Evolutionary conservation across 1,140 invertebrate species (phyloP).

Genomic region (Oncopodura yosiiana): DNA sequence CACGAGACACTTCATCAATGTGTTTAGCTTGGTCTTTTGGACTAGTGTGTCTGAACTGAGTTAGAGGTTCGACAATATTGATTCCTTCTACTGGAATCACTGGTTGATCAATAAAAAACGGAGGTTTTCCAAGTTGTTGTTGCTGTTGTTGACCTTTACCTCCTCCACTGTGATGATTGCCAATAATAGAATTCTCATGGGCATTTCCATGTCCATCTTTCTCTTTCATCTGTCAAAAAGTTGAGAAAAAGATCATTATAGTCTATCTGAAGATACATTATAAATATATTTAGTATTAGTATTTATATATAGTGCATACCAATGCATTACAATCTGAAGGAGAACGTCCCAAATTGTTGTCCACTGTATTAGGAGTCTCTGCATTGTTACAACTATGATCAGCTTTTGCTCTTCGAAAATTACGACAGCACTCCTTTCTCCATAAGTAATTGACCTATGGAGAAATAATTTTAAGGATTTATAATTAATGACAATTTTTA

Average conservation of each 20-base stretch:
- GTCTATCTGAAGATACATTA: background rate
- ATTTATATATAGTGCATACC: background rate
- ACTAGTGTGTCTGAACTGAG: slow-evolving; percentile 11
- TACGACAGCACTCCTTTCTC: slow-evolving; percentile 26
- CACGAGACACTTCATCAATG: slow-evolving; percentile 44
- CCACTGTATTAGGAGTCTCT: background rate
- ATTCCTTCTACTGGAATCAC: slow-evolving; percentile 18
- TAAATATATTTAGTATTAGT: background rate
- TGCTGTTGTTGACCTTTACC: background rate
- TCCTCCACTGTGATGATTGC: background rate
- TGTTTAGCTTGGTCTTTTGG: slow-evolving; percentile 18
- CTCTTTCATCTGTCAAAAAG: slow-evolving; percentile 1
- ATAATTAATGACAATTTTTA: no score
- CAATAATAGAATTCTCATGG: slow-evolving; percentile 4
- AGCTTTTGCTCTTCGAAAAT: slow-evolving; percentile 7
- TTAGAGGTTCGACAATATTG: slow-evolving; percentile 16
- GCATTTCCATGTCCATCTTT: slow-evolving; percentile 12
- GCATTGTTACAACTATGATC: background rate
- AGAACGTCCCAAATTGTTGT: slow-evolving; percentile 6
- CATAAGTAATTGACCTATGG: slow-evolving; percentile 34
- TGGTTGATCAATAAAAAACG: slow-evolving; percentile 15
- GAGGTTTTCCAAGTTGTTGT: background rate
- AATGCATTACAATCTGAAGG: background rate
- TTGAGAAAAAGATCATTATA: background rate
- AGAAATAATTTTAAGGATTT: no score